Conservation (phyloP, 2,113 vertebrate genomes). For the Ophthalmolycus amberensis region DNA sequence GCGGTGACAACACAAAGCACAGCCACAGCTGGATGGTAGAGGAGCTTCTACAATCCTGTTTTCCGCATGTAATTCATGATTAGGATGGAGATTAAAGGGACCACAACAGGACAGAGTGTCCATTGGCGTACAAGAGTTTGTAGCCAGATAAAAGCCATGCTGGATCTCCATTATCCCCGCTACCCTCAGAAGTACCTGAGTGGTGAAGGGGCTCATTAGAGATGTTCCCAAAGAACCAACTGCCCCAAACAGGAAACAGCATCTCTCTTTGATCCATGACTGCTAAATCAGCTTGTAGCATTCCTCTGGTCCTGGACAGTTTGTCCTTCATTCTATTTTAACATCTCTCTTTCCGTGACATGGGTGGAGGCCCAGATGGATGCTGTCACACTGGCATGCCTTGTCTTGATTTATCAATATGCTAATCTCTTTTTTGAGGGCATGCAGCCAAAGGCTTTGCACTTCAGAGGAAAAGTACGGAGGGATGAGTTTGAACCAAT, state of each 20-base stretch:
- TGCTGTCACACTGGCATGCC: slow-evolving; percentile 9
- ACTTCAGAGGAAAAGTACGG: slow-evolving; percentile 22
- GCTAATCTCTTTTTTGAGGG: slow-evolving; percentile 31
- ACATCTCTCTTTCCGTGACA: slow-evolving; percentile 14
- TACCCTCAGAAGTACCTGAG: slow-evolving; percentile 15
- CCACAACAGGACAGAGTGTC: neutral
- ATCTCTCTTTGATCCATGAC: slow-evolving; percentile 54
- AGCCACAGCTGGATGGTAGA: neutral
- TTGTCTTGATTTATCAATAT: slow-evolving; percentile 42
- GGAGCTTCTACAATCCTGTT: neutral
- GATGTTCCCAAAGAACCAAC: slow-evolving; percentile 5
- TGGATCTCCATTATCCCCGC: neutral
- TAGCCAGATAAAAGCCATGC: slow-evolving; percentile 52
- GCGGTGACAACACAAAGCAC: slow-evolving; percentile 50
- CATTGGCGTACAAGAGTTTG: neutral
- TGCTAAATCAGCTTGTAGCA: slow-evolving; percentile 47
- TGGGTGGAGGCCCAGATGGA: neutral
- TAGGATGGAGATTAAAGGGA: neutral
- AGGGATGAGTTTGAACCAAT: slow-evolving; percentile 4
- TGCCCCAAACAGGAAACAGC: slow-evolving; percentile 44
- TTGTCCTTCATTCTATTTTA: slow-evolving; percentile 57
- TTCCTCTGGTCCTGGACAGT: slow-evolving; percentile 34
- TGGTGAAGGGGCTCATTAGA: slow-evolving; percentile 8
- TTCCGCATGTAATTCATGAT: neutral
- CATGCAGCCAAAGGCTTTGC: slow-evolving; percentile 4